A percentile compares a stretch with the other conserved stretches of the same genome.
phyloP scores from a whole-genome alignment of 2,888 invertebrate species.

The Dromius quadrimaculatus region DNA sequence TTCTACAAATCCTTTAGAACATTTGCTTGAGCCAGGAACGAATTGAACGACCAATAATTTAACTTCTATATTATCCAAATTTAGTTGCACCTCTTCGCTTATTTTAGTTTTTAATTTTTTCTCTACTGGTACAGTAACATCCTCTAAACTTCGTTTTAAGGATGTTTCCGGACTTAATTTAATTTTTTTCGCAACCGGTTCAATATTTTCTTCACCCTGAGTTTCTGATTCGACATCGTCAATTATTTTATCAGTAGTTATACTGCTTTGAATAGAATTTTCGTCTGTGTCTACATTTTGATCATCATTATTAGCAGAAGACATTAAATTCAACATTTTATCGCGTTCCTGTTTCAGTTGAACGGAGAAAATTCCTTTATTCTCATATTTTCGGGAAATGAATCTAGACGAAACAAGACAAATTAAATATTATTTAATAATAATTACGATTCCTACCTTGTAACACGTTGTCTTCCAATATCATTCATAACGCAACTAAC shows the following conservation, averaged over 20 bases:
- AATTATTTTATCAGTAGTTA: background rate
- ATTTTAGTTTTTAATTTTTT: conserved; percentile 27
- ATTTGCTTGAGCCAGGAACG: conserved; percentile 50
- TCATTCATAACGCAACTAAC: conserved; percentile 69
- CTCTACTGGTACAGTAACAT: background rate
- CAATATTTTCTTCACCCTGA: background rate
- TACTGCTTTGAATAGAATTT: conserved; percentile 6
- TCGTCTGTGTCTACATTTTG: conserved; percentile 17
- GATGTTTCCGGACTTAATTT: background rate
- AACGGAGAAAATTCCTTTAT: conserved; percentile 36
- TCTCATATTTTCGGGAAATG: conserved; percentile 39
- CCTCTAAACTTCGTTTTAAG: conserved; percentile 4
- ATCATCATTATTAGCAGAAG: conserved; percentile 27
- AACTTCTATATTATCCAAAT: conserved; percentile 50
- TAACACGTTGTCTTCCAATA: conserved; percentile 70
- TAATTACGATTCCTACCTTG: conserved; percentile 56
- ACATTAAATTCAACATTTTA: conserved; percentile 52
- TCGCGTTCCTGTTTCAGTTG: conserved; percentile 52
- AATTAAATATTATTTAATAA: background rate
- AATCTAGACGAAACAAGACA: conserved; percentile 10
- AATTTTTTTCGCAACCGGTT: background rate
- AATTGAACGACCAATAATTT: conserved; percentile 45
- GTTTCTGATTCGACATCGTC: no score
- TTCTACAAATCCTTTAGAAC: conserved; percentile 51
- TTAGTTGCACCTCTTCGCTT: conserved; percentile 5